Evolutionary conservation across 2,888 invertebrate genomes (phyloP).

Genomic region (Amphipoea oculea): DNA sequence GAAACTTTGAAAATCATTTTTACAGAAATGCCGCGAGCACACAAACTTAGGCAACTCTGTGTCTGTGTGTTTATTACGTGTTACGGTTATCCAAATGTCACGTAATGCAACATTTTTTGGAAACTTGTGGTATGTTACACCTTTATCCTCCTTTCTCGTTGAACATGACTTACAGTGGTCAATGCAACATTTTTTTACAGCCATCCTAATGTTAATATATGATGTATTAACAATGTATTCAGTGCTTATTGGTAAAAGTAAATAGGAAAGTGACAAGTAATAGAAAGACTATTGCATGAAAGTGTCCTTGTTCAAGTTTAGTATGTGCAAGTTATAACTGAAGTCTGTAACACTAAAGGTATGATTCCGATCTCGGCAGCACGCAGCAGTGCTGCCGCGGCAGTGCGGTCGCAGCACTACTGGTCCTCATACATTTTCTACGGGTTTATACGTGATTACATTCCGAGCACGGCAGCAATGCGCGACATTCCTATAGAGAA

Average conservation of each 20-base stretch:
- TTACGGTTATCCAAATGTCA: slow-evolving; percentile 92
- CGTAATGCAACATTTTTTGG: slow-evolving; percentile 92
- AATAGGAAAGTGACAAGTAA: slow-evolving; percentile 20
- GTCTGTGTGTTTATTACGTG: slow-evolving; percentile 89
- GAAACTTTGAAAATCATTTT: slow-evolving; percentile 93
- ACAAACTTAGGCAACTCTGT: slow-evolving; percentile 91
- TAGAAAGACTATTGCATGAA: slow-evolving; percentile 21
- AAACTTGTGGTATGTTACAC: slow-evolving; percentile 94
- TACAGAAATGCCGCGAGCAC: slow-evolving; percentile 94
- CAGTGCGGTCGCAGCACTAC: too few species aligned
- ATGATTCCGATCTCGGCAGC: too few species aligned
- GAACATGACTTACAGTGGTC: slow-evolving; percentile 92
- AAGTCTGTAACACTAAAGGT: slow-evolving; percentile 11
- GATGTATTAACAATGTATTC: slow-evolving; percentile 52
- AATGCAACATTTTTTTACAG: slow-evolving; percentile 91
- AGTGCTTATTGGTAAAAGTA: slow-evolving; percentile 23
- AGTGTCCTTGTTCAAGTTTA: not conserved
- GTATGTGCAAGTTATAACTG: not conserved
- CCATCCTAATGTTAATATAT: slow-evolving; percentile 87
- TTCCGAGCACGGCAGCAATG: too few species aligned
- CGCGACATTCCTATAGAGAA: too few species aligned
- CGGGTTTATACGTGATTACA: too few species aligned
- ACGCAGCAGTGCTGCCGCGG: too few species aligned
- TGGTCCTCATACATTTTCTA: too few species aligned
- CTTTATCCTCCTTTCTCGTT: slow-evolving; percentile 91